Base-by-base conservation (phyloP, 2,113 vertebrate genomes). In the Gobius niger region DNA sequence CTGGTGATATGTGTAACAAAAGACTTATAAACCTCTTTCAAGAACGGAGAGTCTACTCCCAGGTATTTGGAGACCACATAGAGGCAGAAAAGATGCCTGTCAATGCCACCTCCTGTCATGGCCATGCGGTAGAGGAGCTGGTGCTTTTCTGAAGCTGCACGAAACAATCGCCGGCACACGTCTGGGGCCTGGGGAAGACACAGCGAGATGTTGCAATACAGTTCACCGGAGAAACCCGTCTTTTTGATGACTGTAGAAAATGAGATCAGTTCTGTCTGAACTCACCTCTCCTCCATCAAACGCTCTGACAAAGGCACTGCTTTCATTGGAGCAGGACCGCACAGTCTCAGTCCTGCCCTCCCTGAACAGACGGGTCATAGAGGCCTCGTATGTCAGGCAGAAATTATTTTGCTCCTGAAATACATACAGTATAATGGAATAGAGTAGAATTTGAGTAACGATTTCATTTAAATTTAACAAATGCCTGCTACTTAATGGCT, bases 331-430 rank as follows among this genome's bases (percentile, higher is more conserved):
- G 50, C 95, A 96, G 42, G 93, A 94, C 16, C 95, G 92, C 65
- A 96, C 95, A 0, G 95, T 95, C 88, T 96, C 95, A 0, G 95
- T 96, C 64, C 95, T 90, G 72, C 95, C 95, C 85, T 96, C 95
- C 57, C 91, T 89, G 87, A 95, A 96, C 68, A 95, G 83, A 41
- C 95, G 94, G 0, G 95, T 96, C 95, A 96, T 96, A 46, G 92
- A 93, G 0, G 95, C 93, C 79, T 96, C 94, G 0, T 96, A 96
- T 0, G 94, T 96, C 82, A 95, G 81, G 78, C 93, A 94, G 84
- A 96, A 95, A 0, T 73, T 90, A 47, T 88, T 90, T 73, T 92
- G 91, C 76, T 94, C 91, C 95, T 96, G 82, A 16, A 47, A 47
- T 13, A 11, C 14, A 63, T 63, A 47, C 19, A 12, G n/a, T 6